Base-by-base conservation (phyloP, 2,888 invertebrate species). In the Scaptomyza caliginosa region DNA sequence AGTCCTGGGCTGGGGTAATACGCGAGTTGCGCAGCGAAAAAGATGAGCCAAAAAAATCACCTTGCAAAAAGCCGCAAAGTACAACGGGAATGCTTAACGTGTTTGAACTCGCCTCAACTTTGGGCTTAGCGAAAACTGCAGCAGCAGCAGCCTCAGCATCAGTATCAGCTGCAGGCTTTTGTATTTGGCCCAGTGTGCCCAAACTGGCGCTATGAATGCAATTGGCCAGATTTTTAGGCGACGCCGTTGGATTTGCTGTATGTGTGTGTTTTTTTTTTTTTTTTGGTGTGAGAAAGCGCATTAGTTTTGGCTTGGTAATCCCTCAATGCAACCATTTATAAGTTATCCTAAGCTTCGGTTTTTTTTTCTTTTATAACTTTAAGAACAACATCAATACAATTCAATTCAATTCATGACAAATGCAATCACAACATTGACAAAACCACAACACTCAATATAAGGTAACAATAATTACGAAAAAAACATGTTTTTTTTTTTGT, bases 41-140 rank as follows among this genome's bases (percentile, higher is more conserved):
- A 4, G 80, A 88, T 7, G 89, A 89, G 54, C 87, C 82, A 54
- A 91, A 77, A 21, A 90, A 78, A 24, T 90, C 90, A 28, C 88
- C 89, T 54, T 91, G 92, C 72, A 93, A 77, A 30, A 93, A 89
- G 56, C 92, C 92, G 63, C 92, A 92, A 28, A 93, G 89, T 69
- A 92, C 92, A 19, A 92, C 89, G 56, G 93, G 93, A 73, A 92
- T 89, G 49, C 84, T 86, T 26, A 90, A 49, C 11, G 88, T 71
- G 24, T 78, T 86, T 3, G 67, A 39, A 46, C 51, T 65, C 4
- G 60, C 34, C 56, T 13, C 50, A 16, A n/a, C 40, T 32, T 51
- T 72, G 28, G 52, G 11, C 32, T 30, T 48, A 10, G 8, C 4
- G 11, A 17, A 36, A 17, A 21, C 10, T 7, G 8, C 23, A 10